phyloP scores from a whole-genome alignment of 2,888 invertebrate species.

The Cacoxenus indagator region DNA sequence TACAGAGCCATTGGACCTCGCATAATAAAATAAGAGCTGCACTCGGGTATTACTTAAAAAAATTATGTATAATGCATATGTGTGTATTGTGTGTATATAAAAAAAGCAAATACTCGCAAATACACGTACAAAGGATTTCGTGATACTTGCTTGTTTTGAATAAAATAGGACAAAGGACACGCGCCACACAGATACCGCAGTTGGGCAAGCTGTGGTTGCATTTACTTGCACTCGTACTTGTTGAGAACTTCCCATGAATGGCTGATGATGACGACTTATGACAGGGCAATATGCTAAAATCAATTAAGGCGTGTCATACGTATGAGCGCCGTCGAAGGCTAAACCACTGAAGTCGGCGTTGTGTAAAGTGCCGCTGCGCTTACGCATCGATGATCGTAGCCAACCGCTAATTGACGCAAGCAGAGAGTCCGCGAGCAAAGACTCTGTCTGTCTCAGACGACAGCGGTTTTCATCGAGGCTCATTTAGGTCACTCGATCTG shows the following conservation, averaged over 20 bases:
- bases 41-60: neutral
- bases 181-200: neutral
- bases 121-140: neutral
- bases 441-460: neutral
- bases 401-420: neutral
- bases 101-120: neutral
- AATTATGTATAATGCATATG: neutral
- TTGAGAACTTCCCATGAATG: conserved; percentile 9
- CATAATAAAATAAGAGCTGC: conserved; percentile 3
- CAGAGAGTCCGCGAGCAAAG: neutral
- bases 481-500: neutral
- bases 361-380: neutral
- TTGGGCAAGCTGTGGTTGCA: neutral
- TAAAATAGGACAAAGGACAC: conserved; percentile 13
- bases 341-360: conserved; percentile 7
- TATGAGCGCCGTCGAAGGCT: neutral
- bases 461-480: neutral
- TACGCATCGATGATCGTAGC: neutral
- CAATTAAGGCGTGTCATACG: conserved; percentile 14
- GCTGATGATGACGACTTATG: conserved; percentile 19
- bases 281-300: conserved; percentile 23
- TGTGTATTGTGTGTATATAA: too few species aligned
- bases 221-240: neutral
- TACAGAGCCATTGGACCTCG: neutral
- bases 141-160: neutral